A percentile compares a stretch with the other conserved stretches of the same genome.
phyloP scores from a whole-genome alignment of 2,797 vertebrate species.

The Coranthus polyacanthus region DNA sequence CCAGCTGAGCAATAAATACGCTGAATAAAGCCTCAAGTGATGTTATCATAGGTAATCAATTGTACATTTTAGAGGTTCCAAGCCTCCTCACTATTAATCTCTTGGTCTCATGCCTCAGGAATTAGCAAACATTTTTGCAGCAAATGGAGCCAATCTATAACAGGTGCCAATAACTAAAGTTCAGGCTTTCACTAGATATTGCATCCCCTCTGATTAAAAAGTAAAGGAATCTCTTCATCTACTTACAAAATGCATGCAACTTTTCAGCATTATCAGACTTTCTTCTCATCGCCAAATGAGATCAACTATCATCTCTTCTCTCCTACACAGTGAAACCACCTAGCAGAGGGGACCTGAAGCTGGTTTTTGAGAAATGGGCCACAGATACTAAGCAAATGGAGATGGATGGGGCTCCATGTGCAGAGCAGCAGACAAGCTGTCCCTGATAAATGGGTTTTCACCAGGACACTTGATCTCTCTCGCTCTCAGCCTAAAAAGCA shows the following conservation, averaged over 20 bases:
- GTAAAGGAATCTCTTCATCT: neutral
- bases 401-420: slow-evolving; percentile 80
- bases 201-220: slow-evolving; percentile 4
- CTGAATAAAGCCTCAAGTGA: slow-evolving; percentile 64
- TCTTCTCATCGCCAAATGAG: slow-evolving; percentile 9
- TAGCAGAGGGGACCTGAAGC: slow-evolving; percentile 48
- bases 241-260: slow-evolving; percentile 15
- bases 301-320: slow-evolving; percentile 18
- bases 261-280: slow-evolving; percentile 5
- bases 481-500: slow-evolving; percentile 81
- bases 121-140: slow-evolving; percentile 37
- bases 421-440: slow-evolving; percentile 77
- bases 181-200: slow-evolving; percentile 6
- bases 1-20: slow-evolving; percentile 71
- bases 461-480: slow-evolving; percentile 78
- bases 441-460: slow-evolving; percentile 82
- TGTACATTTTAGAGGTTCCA: slow-evolving; percentile 61
- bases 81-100: slow-evolving; percentile 66
- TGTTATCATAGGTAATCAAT: slow-evolving; percentile 71
- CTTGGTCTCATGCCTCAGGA: slow-evolving; percentile 22
- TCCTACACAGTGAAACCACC: slow-evolving; percentile 10
- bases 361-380: slow-evolving; percentile 74
- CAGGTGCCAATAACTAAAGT: slow-evolving; percentile 32
- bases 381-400: slow-evolving; percentile 80
- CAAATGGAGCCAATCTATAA: slow-evolving; percentile 43